phyloP scores from a whole-genome alignment of 1,140 invertebrate species.

The Oppia nitens region DNA sequence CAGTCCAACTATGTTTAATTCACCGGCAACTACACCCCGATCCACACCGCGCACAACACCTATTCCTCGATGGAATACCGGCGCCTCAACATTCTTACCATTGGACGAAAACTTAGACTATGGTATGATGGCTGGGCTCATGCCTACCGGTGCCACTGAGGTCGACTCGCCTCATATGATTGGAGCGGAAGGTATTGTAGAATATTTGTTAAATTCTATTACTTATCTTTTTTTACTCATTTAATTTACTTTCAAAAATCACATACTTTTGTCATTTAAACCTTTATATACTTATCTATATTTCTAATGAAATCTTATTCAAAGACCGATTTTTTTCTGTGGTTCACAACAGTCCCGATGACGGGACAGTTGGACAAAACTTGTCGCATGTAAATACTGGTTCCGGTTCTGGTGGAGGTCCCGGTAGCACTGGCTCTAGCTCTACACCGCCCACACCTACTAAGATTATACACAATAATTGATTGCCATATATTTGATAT shows the following conservation, averaged over 20 bases:
- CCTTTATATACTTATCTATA: neutral
- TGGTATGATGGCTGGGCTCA: constrained; percentile 61
- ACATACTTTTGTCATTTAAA: too few relatives aligned
- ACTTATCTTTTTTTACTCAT: neutral
- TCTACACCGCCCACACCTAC: neutral
- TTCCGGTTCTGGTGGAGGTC: neutral
- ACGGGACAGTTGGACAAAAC: neutral
- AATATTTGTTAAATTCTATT: too few relatives aligned
- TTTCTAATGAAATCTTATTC: neutral
- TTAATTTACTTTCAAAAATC: too few relatives aligned
- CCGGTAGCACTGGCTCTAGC: neutral
- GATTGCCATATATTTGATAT: too few relatives aligned
- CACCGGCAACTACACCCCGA: constrained; percentile 51
- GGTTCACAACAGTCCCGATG: neutral
- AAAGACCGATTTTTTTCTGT: constrained; percentile 8
- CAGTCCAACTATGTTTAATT: constrained; percentile 72
- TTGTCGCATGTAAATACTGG: neutral
- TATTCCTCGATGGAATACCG: constrained; percentile 62
- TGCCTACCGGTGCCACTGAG: constrained; percentile 38
- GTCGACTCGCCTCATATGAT: constrained; percentile 47
- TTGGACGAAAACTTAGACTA: constrained; percentile 73
- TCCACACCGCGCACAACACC: constrained; percentile 40
- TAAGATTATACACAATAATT: too few relatives aligned
- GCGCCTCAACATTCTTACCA: constrained; percentile 50
- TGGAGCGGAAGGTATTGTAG: constrained; percentile 40